Conservation (phyloP, 2,888 invertebrate genomes). For the Zeuzera pyrina region DNA sequence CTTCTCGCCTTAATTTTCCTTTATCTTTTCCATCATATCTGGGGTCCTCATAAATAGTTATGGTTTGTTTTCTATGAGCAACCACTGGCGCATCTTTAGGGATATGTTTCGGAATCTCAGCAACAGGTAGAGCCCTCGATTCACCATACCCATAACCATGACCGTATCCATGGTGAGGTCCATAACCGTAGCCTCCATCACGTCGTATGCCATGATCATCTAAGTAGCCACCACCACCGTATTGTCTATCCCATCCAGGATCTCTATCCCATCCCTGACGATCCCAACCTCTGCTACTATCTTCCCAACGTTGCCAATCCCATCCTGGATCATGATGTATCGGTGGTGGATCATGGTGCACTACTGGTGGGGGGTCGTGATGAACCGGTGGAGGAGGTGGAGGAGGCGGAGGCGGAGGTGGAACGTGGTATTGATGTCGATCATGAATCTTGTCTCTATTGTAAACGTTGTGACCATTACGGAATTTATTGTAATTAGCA, state of each 20-base stretch:
- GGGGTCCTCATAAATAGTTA: conserved; percentile 68
- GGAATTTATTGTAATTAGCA: conserved; percentile 52
- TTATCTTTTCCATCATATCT: conserved; percentile 53
- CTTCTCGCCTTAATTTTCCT: conserved; percentile 47
- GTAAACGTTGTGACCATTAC: conserved; percentile 46
- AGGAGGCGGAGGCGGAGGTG: conserved; percentile 16
- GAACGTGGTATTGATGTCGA: conserved; percentile 38
- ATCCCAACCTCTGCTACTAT: conserved; percentile 37
- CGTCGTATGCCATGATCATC: conserved; percentile 53
- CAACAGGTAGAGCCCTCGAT: conserved; percentile 43
- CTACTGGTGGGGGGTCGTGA: background rate
- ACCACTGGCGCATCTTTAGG: conserved; percentile 51
- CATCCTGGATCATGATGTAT: conserved; percentile 38
- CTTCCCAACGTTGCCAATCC: conserved; percentile 48
- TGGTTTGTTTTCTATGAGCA: conserved; percentile 61
- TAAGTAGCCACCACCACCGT: conserved; percentile 55
- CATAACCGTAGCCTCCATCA: conserved; percentile 54
- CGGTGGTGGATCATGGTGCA: no score
- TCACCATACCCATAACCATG: conserved; percentile 57
- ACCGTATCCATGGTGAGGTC: conserved; percentile 52
- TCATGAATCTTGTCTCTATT: conserved; percentile 49
- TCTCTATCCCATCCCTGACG: conserved; percentile 14
- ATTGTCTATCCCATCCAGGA: conserved; percentile 40
- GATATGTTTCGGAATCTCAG: conserved; percentile 42
- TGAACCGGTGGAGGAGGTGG: background rate